Conservation (phyloP, 37 sponge, comb jelly and placozoan genomes). For the Spongilla lacustris region DNA sequence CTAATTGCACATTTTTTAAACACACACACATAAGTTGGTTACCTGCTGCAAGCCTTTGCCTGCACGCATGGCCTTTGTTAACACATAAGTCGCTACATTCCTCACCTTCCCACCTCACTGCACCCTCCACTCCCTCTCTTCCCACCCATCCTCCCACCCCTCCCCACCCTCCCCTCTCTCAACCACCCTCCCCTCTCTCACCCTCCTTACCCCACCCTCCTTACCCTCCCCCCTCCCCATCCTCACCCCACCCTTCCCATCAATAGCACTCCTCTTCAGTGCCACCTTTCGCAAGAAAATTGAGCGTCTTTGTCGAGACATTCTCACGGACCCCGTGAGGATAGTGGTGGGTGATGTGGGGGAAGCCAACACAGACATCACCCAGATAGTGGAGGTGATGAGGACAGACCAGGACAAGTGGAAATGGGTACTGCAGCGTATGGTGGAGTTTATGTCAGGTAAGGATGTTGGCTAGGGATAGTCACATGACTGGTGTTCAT, state of each 20-base stretch:
- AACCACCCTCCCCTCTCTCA: not conserved
- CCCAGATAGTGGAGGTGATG: conserved; percentile 80
- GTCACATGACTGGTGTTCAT: not conserved
- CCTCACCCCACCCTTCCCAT: not conserved
- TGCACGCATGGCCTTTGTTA: no score
- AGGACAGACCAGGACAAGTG: conserved; percentile 81
- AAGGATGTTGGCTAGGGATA: not conserved
- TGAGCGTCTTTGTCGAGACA: conserved; percentile 87
- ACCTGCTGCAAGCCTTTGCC: no score
- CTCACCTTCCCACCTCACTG: no score
- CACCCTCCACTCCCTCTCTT: not conserved
- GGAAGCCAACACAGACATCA: conserved; percentile 97
- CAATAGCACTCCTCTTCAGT: conserved; percentile 91
- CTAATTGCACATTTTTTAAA: no score
- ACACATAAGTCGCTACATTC: no score
- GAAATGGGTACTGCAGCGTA: conserved; percentile 82
- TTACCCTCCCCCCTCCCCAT: conserved; percentile 4
- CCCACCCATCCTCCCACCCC: conserved; percentile 7
- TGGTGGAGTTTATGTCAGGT: conserved; percentile 89
- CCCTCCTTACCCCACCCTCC: not conserved
- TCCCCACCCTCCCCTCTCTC: not conserved
- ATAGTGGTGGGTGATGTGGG: conserved; percentile 89
- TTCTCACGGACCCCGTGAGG: conserved; percentile 87
- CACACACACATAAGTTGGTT: no score
- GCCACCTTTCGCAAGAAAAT: conserved; percentile 96